phyloP scores from a whole-genome alignment of 2,113 vertebrate genomes.

The Microcebus griseorufus region DNA sequence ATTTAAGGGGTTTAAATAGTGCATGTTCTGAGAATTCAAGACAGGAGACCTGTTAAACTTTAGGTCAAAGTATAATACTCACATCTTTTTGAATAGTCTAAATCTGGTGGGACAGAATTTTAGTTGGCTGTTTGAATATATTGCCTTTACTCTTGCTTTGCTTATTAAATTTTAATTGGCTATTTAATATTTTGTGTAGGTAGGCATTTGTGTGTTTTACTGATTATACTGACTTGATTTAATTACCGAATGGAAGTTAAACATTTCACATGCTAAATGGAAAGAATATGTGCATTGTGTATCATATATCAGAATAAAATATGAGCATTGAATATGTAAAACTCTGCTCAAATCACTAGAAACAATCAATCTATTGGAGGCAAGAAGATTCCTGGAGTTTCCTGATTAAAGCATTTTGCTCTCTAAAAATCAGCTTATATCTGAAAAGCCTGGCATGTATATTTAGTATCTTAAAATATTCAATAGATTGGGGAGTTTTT shows the following conservation, averaged over 20 bases:
- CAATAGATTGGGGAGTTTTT: background rate
- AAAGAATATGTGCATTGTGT: background rate
- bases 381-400: background rate
- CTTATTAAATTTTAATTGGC: slow-evolving; percentile 32
- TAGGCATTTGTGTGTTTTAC: background rate
- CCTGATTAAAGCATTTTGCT: background rate
- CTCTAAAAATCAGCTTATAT: background rate
- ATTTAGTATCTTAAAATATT: background rate
- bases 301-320: background rate
- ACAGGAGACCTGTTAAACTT: background rate
- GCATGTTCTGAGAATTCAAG: background rate
- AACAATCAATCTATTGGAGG: background rate
- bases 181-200: background rate
- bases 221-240: background rate
- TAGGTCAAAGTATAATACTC: background rate
- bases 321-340: background rate
- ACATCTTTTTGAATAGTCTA: background rate
- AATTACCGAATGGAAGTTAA: background rate
- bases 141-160: background rate
- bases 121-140: background rate
- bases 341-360: background rate
- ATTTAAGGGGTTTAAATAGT: background rate
- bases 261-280: background rate
- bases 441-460: background rate
- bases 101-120: background rate